Percentiles rank a stretch among this genome's conserved stretches.
Evolutionary conservation across 2,113 vertebrate genomes (phyloP).

Genomic region (Chaetura pelagica): DNA sequence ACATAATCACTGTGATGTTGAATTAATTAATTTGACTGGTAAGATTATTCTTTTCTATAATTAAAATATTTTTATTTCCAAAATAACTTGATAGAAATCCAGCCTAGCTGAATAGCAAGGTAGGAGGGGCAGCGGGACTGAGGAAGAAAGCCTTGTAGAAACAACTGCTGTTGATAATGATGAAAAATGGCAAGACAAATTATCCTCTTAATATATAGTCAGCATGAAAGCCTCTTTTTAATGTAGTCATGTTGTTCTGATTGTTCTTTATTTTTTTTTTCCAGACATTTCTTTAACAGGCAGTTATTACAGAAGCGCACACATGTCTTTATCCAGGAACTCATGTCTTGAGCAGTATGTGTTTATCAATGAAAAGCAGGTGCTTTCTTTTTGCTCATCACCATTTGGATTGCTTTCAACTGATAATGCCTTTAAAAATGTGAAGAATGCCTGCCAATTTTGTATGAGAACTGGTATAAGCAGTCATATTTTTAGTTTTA

Average conservation of each 20-base stretch:
- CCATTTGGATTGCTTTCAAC: conserved; percentile 42
- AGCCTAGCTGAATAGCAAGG: background rate
- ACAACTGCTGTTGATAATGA: background rate
- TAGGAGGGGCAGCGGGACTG: background rate
- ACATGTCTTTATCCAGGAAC: background rate
- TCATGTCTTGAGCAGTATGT: conserved; percentile 17
- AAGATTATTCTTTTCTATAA: background rate
- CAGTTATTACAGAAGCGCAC: background rate
- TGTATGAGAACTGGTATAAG: conserved; percentile 31
- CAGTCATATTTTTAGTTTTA: conserved; percentile 46
- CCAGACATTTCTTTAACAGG: background rate
- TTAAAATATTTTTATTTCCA: background rate
- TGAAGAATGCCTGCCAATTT: conserved; percentile 39
- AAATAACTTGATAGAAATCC: background rate
- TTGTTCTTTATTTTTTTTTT: conserved; percentile 1
- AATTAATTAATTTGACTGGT: background rate
- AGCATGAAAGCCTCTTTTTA: background rate
- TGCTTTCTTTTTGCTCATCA: conserved; percentile 57
- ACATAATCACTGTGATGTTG: background rate
- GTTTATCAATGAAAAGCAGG: conserved; percentile 51
- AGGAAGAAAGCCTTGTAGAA: background rate
- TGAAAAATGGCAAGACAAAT: background rate
- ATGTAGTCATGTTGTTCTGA: background rate
- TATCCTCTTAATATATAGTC: background rate
- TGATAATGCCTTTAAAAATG: conserved; percentile 39